A percentile compares a stretch with the other conserved stretches of the same genome.
Conservation (phyloP, 2,797 vertebrate species). For the Neosilurus mollespiculum region DNA sequence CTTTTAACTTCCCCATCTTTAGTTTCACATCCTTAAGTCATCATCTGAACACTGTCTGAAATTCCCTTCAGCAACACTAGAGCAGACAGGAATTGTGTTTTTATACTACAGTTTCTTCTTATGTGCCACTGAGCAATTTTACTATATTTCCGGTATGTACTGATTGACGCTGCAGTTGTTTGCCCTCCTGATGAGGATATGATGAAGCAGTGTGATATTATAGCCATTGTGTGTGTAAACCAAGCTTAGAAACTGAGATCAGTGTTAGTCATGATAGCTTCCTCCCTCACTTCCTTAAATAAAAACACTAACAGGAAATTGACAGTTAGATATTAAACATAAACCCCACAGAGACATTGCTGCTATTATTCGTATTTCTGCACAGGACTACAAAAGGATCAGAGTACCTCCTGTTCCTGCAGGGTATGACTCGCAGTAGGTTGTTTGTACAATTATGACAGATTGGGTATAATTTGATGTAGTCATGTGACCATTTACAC, state of each 20-base stretch:
- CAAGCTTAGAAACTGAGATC: conserved; percentile 39
- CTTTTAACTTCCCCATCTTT: conserved; percentile 18
- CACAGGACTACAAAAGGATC: background rate
- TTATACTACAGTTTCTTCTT: background rate
- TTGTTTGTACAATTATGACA: background rate
- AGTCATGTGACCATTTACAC: background rate
- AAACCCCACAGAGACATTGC: background rate
- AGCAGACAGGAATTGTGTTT: background rate
- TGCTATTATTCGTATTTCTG: background rate
- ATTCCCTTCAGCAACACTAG: background rate
- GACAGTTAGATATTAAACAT: conserved; percentile 20
- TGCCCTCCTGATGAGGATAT: conserved; percentile 56
- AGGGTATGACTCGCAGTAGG: background rate
- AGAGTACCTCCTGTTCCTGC: background rate
- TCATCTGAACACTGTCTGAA: background rate
- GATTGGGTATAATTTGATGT: background rate
- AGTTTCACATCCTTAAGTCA: conserved; percentile 30
- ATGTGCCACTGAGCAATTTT: background rate
- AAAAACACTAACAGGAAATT: conserved; percentile 43
- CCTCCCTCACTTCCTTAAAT: conserved; percentile 50
- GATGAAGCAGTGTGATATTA: conserved; percentile 57
- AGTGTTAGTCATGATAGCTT: conserved; percentile 44
- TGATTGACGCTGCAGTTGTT: background rate
- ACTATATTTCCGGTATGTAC: background rate
- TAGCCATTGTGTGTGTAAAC: conserved; percentile 13